Base-by-base conservation (phyloP, 2,113 vertebrate genomes). In the Ellobius talpinus region DNA sequence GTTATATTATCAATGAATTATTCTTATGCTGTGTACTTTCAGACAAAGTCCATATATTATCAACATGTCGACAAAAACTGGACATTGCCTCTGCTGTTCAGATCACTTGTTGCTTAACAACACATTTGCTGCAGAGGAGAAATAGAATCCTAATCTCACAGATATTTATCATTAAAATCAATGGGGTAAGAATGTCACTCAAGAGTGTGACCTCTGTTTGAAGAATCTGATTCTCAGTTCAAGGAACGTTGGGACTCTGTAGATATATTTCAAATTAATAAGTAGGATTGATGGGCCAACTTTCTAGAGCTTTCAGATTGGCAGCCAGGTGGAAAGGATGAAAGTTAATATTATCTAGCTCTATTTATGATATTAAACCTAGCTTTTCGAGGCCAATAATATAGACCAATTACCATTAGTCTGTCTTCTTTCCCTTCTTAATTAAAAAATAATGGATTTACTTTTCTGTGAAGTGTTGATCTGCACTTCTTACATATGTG, bases 241-340 rank as follows among this genome's bases (percentile, higher is more conserved):
- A 97, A 94, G 79, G 13, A 79, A 96, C 94, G 74, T 96, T 96
- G 66, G 29, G 45, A 31, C 45, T 78, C 16, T 96, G 61, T 90
- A 50, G 55, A 89, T 89, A 91, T 96, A 97, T 96, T 92, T 97
- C 39, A 96, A 93, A 91, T 95, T 96, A 95, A 81, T 50, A 94
- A 96, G 87, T 33, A 96, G 33, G 39, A 92, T 39, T 96, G 66
- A 88, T 42, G 96, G 33, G 33, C 45, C 13, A 95, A 74, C 23
- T 65, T 93, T 91, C 77, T 84, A 93, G 82, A 87, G 24, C 33
- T 93, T 96, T 96, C 65, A 84, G 77, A 82, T 92, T 92, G 81
- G 61, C 65, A 81, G 3, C 86, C 12, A 36, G 58, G 26, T 90
- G 29, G 29, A 89, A 96, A 82, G n/a, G 13, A 96, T 89, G 21